Evolutionary conservation across 2,113 vertebrate species (phyloP).

Genomic region (Thamnophis sirtalis): DNA sequence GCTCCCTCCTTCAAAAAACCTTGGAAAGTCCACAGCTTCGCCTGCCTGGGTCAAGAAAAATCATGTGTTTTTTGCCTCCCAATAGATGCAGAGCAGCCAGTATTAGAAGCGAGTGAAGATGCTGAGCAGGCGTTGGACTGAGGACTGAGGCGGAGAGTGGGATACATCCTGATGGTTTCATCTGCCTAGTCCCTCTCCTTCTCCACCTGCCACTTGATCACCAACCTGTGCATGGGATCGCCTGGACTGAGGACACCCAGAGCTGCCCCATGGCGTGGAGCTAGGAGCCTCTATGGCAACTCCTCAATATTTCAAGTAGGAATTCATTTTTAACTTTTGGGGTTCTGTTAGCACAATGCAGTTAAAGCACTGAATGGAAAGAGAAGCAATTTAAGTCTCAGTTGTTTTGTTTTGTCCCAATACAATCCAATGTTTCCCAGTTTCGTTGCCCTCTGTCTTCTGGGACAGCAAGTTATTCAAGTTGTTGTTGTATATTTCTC

Average conservation of each 20-base stretch:
- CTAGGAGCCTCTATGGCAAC: not conserved
- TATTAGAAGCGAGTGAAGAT: not conserved
- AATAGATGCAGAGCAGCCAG: not conserved
- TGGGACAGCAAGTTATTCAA: not conserved
- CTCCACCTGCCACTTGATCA: not conserved
- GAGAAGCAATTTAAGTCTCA: not conserved
- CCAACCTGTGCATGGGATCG: not conserved
- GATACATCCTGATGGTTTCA: not conserved
- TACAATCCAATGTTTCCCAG: not conserved
- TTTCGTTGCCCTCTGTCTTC: not conserved
- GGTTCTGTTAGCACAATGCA: not conserved
- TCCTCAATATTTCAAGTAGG: not conserved
- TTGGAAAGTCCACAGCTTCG: not conserved
- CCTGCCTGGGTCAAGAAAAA: not conserved
- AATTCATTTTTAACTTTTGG: constrained; percentile 2
- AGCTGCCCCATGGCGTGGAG: not conserved
- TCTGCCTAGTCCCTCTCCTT: not conserved
- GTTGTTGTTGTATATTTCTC: not conserved
- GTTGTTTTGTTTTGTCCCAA: not conserved
- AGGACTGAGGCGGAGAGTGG: not conserved
- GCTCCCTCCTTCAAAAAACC: not conserved
- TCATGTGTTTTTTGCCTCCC: not conserved
- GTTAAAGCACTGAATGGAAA: not conserved
- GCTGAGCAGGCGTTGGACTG: not conserved
- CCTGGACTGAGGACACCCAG: not conserved